Percentiles rank a stretch among this genome's conserved stretches.
phyloP scores from a whole-genome alignment of 2,797 vertebrate genomes.

The Macroramphosus scolopax region DNA sequence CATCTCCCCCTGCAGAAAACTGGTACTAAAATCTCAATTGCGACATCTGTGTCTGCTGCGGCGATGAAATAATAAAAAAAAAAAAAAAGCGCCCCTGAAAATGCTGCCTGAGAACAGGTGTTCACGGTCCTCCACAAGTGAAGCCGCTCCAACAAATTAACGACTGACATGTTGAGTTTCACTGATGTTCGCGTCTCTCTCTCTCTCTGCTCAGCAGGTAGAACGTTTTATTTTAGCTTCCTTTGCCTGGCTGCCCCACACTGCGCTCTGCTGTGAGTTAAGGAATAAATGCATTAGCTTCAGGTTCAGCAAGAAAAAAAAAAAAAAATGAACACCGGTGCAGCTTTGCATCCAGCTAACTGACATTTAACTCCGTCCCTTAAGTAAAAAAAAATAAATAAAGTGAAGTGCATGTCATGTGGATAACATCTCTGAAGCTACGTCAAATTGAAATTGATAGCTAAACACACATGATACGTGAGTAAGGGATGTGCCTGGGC shows the following conservation, averaged over 20 bases:
- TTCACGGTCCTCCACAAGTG: slow-evolving; percentile 57
- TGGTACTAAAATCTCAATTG: slow-evolving; percentile 74
- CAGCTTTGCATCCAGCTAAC: slow-evolving; percentile 12
- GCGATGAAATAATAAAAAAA: slow-evolving; percentile 67
- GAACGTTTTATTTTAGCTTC: slow-evolving; percentile 56
- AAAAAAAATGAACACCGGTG: slow-evolving; percentile 17
- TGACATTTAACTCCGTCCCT: slow-evolving; percentile 25
- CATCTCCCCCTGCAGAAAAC: slow-evolving; percentile 57
- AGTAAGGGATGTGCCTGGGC: slow-evolving; percentile 11
- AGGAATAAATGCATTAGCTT: slow-evolving; percentile 51
- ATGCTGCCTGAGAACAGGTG: slow-evolving; percentile 70
- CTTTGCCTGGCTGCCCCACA: slow-evolving; percentile 32
- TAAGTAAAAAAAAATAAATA: slow-evolving; percentile 32
- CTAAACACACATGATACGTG: slow-evolving; percentile 6
- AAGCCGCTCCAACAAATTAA: slow-evolving; percentile 70
- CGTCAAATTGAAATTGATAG: slow-evolving; percentile 21
- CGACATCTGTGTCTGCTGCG: slow-evolving; percentile 71
- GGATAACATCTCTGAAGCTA: slow-evolving; percentile 27
- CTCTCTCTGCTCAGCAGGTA: slow-evolving; percentile 46
- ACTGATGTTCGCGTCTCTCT: slow-evolving; percentile 65
- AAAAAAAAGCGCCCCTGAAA: slow-evolving; percentile 45
- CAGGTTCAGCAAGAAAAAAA: slow-evolving; percentile 38
- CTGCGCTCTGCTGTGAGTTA: slow-evolving; percentile 34
- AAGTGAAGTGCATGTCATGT: slow-evolving; percentile 20
- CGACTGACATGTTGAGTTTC: slow-evolving; percentile 66